A percentile compares a stretch with the other conserved stretches of the same genome.
These are phyloP conservation scores for Xerus rutilus DNA, from an alignment of 2,797 vertebrate genomes.

Conservation along the genomic window DNA sequence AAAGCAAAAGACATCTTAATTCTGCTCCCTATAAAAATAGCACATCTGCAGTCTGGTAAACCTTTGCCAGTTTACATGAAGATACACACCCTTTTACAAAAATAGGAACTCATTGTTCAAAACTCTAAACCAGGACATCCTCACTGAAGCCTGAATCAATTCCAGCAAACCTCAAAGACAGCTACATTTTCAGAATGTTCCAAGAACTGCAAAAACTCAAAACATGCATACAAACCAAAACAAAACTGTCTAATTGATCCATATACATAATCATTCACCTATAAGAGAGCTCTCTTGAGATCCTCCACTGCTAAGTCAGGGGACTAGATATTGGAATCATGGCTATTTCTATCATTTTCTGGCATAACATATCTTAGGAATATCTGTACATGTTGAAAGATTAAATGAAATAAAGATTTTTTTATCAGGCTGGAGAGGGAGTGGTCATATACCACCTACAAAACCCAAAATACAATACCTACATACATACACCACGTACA, in stretches of 20 bases:
- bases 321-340: not conserved
- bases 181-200: conserved; percentile 15
- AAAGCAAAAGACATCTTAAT: not conserved
- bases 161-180: conserved; percentile 26
- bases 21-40: not conserved
- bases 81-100: not conserved
- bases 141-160: conserved; percentile 4
- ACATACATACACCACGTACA: not conserved
- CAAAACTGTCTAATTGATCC: conserved; percentile 10
- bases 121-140: not conserved
- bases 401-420: not conserved
- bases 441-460: not conserved
- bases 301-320: not conserved
- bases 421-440: not conserved
- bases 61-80: not conserved
- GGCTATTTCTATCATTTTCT: not conserved
- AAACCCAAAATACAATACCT: no score
- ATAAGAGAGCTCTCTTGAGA: not conserved
- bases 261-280: not conserved
- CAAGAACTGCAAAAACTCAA: conserved; percentile 15
- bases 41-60: not conserved
- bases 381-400: not conserved
- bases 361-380: not conserved
- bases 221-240: not conserved
- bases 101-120: not conserved